These are phyloP conservation scores for Blastomussa wellsi DNA, from an alignment of 92 coral and sea anemone genomes.

Conservation along the genomic window DNA sequence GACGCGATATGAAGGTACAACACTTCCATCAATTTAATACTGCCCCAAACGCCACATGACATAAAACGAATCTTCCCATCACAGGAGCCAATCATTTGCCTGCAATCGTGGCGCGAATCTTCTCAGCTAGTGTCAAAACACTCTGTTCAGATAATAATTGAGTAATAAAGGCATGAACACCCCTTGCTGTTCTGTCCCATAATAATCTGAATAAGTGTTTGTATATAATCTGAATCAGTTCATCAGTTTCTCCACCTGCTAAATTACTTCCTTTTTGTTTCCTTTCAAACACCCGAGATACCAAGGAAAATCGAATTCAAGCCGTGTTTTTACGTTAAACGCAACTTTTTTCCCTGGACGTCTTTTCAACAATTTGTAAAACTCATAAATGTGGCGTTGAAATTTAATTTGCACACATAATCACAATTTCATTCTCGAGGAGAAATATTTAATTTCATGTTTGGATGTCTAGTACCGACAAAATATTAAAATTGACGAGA, in stretches of 20 bases:
- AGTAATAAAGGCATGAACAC: constrained; percentile 1
- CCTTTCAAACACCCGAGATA: neutral
- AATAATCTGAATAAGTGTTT: neutral
- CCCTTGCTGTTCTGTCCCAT: constrained; percentile 1
- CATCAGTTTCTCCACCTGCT: constrained; percentile 10
- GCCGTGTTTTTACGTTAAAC: neutral
- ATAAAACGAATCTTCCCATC: neutral
- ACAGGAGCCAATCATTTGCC: constrained; percentile 3
- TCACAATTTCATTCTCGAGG: neutral
- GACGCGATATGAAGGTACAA: constrained; percentile 12
- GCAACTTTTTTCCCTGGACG: neutral
- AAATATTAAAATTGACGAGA: neutral
- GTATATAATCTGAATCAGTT: neutral
- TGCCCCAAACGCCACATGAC: neutral
- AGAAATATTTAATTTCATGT: no score
- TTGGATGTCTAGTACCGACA: neutral
- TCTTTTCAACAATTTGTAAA: neutral
- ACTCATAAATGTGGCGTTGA: neutral
- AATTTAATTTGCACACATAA: neutral
- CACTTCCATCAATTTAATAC: constrained; percentile 8
- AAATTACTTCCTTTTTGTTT: neutral
- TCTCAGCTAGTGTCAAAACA: constrained; percentile 30
- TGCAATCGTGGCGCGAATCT: neutral
- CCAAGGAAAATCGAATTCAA: neutral
- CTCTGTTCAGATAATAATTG: constrained; percentile 23